phyloP scores from a whole-genome alignment of 1,140 invertebrate genomes.

The Drosophila subpulchrella region DNA sequence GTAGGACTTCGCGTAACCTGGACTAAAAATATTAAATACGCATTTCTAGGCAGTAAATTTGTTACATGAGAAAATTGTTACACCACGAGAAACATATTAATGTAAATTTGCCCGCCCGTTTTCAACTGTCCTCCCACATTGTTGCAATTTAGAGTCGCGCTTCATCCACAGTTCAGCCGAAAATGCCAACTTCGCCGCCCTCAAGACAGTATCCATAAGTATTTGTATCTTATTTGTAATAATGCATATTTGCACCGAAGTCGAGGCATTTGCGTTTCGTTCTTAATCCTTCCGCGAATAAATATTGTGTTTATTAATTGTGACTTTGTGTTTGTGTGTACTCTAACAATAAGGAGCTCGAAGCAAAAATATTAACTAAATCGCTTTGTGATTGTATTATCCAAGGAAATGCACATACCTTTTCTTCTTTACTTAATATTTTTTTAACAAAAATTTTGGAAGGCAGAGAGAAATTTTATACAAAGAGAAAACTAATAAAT shows the following conservation, averaged over 20 bases:
- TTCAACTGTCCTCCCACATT: slow-evolving; percentile 37
- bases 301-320: slow-evolving; percentile 71
- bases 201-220: slow-evolving; percentile 75
- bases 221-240: slow-evolving; percentile 71
- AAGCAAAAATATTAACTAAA: slow-evolving; percentile 66
- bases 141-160: slow-evolving; percentile 58
- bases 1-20: background rate
- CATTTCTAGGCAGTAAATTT: slow-evolving; percentile 81
- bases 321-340: slow-evolving; percentile 61
- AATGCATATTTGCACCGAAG: slow-evolving; percentile 55
- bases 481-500: slow-evolving; percentile 47
- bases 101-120: slow-evolving; percentile 56
- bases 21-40: slow-evolving; percentile 53
- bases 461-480: slow-evolving; percentile 54
- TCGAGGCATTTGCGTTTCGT: slow-evolving; percentile 37
- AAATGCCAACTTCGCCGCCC: slow-evolving; percentile 61
- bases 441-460: slow-evolving; percentile 32
- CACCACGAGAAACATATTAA: slow-evolving; percentile 55
- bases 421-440: slow-evolving; percentile 38
- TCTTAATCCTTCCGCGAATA: slow-evolving; percentile 62
- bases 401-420: slow-evolving; percentile 73
- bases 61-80: slow-evolving; percentile 73
- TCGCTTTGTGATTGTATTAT: slow-evolving; percentile 77
- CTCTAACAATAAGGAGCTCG: slow-evolving; percentile 75
- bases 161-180: slow-evolving; percentile 36